These are phyloP conservation scores for Siniperca scherzeri DNA, from an alignment of 2,797 vertebrate genomes.

Conservation along the genomic window DNA sequence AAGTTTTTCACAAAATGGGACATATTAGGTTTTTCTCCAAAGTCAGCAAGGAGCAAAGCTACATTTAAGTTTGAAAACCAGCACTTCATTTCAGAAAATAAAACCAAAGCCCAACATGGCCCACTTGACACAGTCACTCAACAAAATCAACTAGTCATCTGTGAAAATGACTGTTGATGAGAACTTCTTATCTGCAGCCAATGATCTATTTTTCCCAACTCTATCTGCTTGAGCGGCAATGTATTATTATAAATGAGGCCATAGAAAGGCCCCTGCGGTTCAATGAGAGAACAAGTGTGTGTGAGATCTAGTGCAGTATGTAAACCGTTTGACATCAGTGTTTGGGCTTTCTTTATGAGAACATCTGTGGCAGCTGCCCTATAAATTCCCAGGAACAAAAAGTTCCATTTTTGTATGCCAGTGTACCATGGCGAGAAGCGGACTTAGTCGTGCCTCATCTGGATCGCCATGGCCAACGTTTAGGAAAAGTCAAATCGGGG, in stretches of 20 bases:
- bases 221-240: conserved; percentile 51
- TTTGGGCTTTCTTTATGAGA: conserved; percentile 86
- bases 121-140: conserved; percentile 38
- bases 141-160: conserved; percentile 38
- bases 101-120: conserved; percentile 18
- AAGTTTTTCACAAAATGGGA: background rate
- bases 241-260: conserved; percentile 66
- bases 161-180: conserved; percentile 48
- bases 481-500: conserved; percentile 80
- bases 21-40: background rate
- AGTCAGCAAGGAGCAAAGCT: background rate
- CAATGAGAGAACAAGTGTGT: conserved; percentile 78
- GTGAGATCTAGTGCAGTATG: conserved; percentile 77
- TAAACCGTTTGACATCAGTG: conserved; percentile 87
- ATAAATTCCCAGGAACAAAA: conserved; percentile 87
- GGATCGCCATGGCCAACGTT: conserved; percentile 61
- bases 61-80: conserved; percentile 11
- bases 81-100: conserved; percentile 26
- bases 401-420: conserved; percentile 86
- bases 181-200: conserved; percentile 55
- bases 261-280: conserved; percentile 66
- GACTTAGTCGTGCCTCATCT: conserved; percentile 77
- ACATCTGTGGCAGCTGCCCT: conserved; percentile 88
- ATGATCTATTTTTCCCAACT: conserved; percentile 56
- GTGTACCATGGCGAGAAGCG: conserved; percentile 80